phyloP scores from a whole-genome alignment of 2,113 vertebrate species.

The Poeciliopsis retropinna region DNA sequence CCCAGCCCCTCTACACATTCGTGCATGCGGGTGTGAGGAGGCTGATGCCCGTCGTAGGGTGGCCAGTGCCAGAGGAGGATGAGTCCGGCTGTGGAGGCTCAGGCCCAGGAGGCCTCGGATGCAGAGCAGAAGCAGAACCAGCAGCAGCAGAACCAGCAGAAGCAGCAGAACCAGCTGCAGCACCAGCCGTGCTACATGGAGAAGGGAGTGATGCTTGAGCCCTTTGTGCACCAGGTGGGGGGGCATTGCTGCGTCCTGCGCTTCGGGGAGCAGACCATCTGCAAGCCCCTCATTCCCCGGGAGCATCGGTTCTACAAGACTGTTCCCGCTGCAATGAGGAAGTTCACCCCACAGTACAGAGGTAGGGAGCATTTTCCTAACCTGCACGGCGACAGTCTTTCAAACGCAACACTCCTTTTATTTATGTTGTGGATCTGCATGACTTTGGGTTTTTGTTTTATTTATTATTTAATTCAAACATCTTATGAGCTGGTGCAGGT shows the following conservation, averaged over 20 bases:
- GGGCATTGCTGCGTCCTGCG: slow-evolving; percentile 95
- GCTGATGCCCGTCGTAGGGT: slow-evolving; percentile 84
- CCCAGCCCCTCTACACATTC: slow-evolving; percentile 17
- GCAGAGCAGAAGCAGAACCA: slow-evolving; percentile 80
- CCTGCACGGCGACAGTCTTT: neutral
- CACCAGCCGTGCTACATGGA: slow-evolving; percentile 70
- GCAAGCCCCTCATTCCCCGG: slow-evolving; percentile 94
- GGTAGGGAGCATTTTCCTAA: slow-evolving; percentile 80
- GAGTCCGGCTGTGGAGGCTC: slow-evolving; percentile 94
- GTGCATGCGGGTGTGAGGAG: slow-evolving; percentile 56
- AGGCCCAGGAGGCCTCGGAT: slow-evolving; percentile 84
- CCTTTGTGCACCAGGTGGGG: slow-evolving; percentile 96
- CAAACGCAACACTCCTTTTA: neutral
- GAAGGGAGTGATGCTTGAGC: slow-evolving; percentile 93
- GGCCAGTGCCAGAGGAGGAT: slow-evolving; percentile 84
- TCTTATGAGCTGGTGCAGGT: neutral
- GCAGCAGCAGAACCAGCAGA: neutral
- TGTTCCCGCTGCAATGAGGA: slow-evolving; percentile 92
- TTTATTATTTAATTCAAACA: neutral
- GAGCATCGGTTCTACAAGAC: slow-evolving; percentile 97
- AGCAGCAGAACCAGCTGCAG: slow-evolving; percentile 32
- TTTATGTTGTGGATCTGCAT: too few species aligned
- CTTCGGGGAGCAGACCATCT: slow-evolving; percentile 95
- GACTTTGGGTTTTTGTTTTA: neutral
- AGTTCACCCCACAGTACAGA: slow-evolving; percentile 96